Evolutionary conservation across 1,140 invertebrate genomes (phyloP), one percentile per base, ranked within the genome.

Genomic region (Eufriesea mexicana): DNA sequence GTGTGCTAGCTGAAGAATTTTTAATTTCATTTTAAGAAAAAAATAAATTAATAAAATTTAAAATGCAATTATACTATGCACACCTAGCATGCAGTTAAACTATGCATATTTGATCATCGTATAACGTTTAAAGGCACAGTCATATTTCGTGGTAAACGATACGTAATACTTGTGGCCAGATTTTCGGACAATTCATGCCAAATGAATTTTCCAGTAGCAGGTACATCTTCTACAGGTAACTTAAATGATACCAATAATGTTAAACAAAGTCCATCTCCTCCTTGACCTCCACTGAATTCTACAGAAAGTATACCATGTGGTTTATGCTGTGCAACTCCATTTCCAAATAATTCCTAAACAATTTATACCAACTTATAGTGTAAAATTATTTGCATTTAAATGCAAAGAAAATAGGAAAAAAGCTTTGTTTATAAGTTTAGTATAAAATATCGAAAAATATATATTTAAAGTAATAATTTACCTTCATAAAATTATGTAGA

Each of bases 401-500:
- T 70, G 16, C 66, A 64, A 55, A 35, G 70, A 28, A 47, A 62
- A 5, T 54, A 51, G 18, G 20, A 80, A 8, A 35, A 62, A 66
- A 16, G 45, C 78, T 51, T 68, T 66, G 23, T 74, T 64, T n/a
- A 5, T 47, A 18, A 57, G 35, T 66, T 9, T 20, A 67, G 42
- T 64, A 67, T 45, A 54, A 42, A 35, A 20, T 71, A 72, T 57
- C 25, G 42, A 59, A 45, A n/a, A 42, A 25, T 75, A 28, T 64
- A 54, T 25, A 70, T 16, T 35, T 59, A 67, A 79, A 71, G 35
- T 51, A 66, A 61, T 9, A 71, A 93, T 94, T 94, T 93, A 96
- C 96, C 74, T 97, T 96, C 97, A 98, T 98, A 92, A 98, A 99
- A 92, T 96, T 97, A 87, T 97, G 96, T 54, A 99, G 92, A 61